Evolutionary conservation across 2,888 invertebrate species (phyloP).

Genomic region (Eurytoma adleriae): DNA sequence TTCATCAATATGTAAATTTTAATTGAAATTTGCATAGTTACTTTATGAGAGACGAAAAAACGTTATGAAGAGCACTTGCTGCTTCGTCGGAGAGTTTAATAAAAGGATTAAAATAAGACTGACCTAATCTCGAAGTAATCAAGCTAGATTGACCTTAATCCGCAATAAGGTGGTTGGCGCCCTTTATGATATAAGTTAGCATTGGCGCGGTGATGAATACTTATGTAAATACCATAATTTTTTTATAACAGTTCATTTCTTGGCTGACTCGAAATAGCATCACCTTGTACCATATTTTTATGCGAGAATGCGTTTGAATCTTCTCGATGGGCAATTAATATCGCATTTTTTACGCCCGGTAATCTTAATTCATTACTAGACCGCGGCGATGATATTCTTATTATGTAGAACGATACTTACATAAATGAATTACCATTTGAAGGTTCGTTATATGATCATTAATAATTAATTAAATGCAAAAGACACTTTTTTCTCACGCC

Average conservation of each 20-base stretch:
- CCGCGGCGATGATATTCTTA: conserved; percentile 15
- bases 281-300: conserved; percentile 37
- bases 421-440: conserved; percentile 19
- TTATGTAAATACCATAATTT: not conserved
- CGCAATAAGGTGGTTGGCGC: too few relatives aligned
- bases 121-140: too few relatives aligned
- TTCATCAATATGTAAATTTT: not conserved
- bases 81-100: too few relatives aligned
- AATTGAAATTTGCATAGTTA: too few relatives aligned
- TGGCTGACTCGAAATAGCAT: conserved; percentile 3
- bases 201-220: too few relatives aligned
- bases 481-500: not conserved
- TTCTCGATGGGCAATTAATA: conserved; percentile 7
- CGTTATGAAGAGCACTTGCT: too few relatives aligned
- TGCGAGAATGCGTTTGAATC: conserved; percentile 11
- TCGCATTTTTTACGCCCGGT: conserved; percentile 8
- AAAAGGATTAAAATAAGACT: too few relatives aligned
- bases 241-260: conserved; percentile 8
- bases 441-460: conserved; percentile 30
- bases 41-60: too few relatives aligned
- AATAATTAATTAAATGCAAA: conserved; percentile 29
- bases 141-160: too few relatives aligned
- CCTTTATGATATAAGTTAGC: too few relatives aligned
- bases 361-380: not conserved
- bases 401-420: conserved; percentile 14